phyloP scores from a whole-genome alignment of 2,888 invertebrate species.

The Lasioglossum oenotherae region DNA sequence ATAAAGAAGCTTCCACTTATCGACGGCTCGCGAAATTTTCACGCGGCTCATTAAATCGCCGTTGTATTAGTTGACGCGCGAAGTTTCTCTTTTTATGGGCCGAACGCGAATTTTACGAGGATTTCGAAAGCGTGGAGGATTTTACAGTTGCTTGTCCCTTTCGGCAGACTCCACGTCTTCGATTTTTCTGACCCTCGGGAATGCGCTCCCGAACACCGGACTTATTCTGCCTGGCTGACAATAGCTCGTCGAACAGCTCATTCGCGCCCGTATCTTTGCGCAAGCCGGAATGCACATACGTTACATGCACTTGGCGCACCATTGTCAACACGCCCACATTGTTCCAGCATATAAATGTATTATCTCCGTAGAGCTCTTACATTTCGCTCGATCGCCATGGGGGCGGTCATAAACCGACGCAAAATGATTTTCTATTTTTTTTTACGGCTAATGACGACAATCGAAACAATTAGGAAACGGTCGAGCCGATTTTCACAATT shows the following conservation, averaged over 20 bases:
- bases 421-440: slow-evolving; percentile 11
- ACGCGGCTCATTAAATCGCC: slow-evolving; percentile 18
- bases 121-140: neutral
- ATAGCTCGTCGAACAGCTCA: slow-evolving; percentile 25
- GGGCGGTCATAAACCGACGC: neutral
- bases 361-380: slow-evolving; percentile 39
- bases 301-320: neutral
- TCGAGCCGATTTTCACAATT: slow-evolving; percentile 13
- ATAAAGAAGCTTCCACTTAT: neutral
- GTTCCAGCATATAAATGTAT: slow-evolving; percentile 10
- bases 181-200: neutral
- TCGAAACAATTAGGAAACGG: slow-evolving; percentile 11
- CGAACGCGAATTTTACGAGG: neutral
- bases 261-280: slow-evolving; percentile 19
- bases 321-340: slow-evolving; percentile 56
- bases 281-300: slow-evolving; percentile 35
- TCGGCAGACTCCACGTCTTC: neutral
- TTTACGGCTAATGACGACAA: neutral
- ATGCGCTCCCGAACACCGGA: neutral
- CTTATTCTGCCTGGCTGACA: neutral
- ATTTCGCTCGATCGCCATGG: slow-evolving; percentile 3
- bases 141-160: neutral
- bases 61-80: slow-evolving; percentile 1
- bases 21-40: slow-evolving; percentile 9
- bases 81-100: neutral